phyloP scores from a whole-genome alignment of 2,113 vertebrate species.

The Montifringilla adamsi region DNA sequence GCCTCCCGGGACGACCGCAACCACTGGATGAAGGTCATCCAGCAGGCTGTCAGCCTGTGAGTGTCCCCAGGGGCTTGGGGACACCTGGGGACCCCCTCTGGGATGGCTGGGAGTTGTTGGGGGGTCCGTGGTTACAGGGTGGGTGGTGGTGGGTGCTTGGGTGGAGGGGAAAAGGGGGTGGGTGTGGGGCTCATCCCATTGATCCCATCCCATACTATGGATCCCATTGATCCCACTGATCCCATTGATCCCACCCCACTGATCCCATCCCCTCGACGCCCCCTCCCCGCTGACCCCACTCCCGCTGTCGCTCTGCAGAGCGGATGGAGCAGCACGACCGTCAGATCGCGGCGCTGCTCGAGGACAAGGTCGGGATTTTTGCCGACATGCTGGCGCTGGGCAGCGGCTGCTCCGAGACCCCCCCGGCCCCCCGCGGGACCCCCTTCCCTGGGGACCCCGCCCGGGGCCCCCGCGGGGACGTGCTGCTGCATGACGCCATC shows the following conservation, averaged over 20 bases:
- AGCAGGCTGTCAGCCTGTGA: conserved; percentile 83
- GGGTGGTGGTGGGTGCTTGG: not conserved
- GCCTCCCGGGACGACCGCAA: conserved; percentile 84
- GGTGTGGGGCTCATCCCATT: not conserved
- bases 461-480: conserved; percentile 79
- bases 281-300: not conserved
- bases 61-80: not conserved
- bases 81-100: not conserved
- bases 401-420: not conserved
- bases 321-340: conserved; percentile 86
- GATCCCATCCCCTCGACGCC: too few relatives aligned
- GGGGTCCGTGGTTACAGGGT: not conserved
- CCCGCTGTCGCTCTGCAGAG: conserved; percentile 56
- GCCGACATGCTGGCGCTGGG: conserved; percentile 70
- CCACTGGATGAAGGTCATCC: conserved; percentile 86
- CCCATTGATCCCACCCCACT: too few relatives aligned
- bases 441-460: conserved; percentile 82
- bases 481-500: conserved; percentile 82
- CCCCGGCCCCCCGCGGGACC: conserved; percentile 68
- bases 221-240: not conserved
- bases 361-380: conserved; percentile 86
- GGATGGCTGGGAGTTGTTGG: too few relatives aligned
- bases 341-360: conserved; percentile 83
- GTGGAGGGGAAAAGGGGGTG: not conserved
- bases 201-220: too few relatives aligned